A percentile compares a stretch with the other conserved stretches of the same genome.
These are phyloP conservation scores for Oncorhynchus mykiss DNA, from an alignment of 2,113 vertebrate genomes.

Conservation along the genomic window DNA sequence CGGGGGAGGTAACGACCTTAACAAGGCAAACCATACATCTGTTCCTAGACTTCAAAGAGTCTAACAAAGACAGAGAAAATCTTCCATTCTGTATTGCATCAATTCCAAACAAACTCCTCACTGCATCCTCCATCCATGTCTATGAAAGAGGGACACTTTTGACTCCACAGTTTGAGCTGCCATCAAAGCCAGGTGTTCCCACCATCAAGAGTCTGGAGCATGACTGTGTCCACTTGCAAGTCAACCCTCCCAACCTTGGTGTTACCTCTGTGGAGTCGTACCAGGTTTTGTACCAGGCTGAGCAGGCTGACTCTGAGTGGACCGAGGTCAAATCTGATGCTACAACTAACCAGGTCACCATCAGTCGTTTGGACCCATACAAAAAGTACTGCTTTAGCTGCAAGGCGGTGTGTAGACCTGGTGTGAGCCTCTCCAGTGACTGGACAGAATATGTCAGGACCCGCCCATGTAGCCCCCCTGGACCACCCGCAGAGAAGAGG, in stretches of 20 bases:
- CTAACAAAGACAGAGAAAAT: constrained; percentile 21
- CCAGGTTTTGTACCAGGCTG: too few species aligned
- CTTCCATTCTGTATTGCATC: constrained; percentile 35
- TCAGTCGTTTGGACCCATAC: constrained; percentile 27
- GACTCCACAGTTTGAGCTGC: constrained; percentile 30
- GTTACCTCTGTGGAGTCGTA: too few species aligned
- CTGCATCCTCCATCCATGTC: constrained; percentile 35
- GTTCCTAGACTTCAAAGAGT: constrained; percentile 41
- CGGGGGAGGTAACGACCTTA: background rate
- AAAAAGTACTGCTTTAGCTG: constrained; percentile 33
- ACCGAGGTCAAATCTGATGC: constrained; percentile 14
- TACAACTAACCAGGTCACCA: background rate
- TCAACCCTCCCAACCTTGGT: constrained; percentile 14
- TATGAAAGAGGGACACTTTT: constrained; percentile 29
- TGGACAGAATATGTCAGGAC: constrained; percentile 22
- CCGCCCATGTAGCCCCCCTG: constrained; percentile 33
- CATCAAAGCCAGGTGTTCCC: constrained; percentile 30
- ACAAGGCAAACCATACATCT: constrained; percentile 22
- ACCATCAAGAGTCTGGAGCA: constrained; percentile 14
- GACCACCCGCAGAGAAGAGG: constrained; percentile 19
- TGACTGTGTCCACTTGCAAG: constrained; percentile 31
- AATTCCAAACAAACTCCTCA: constrained; percentile 19
- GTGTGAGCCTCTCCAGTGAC: constrained; percentile 33
- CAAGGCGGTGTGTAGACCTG: constrained; percentile 39
- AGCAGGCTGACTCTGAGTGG: too few species aligned